These are phyloP conservation scores for Philereme vetulata DNA, from an alignment of 2,888 invertebrate species.

Conservation along the genomic window DNA sequence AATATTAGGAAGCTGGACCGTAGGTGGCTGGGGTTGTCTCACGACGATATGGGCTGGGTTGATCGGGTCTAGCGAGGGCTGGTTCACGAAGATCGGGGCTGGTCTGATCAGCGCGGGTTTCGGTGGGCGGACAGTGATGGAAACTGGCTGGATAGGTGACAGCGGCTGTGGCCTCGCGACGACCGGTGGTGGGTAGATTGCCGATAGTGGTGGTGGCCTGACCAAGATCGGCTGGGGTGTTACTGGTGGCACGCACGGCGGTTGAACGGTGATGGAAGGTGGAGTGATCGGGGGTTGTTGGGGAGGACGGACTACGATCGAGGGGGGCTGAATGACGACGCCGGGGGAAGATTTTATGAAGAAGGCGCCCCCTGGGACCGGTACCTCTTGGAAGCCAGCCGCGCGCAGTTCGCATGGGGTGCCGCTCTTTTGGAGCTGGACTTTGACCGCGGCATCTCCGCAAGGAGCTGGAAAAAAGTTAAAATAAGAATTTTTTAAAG, in stretches of 20 bases:
- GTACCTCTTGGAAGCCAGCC: slow-evolving; percentile 57
- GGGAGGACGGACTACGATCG: slow-evolving; percentile 60
- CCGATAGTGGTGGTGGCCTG: slow-evolving; percentile 45
- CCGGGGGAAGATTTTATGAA: slow-evolving; percentile 60
- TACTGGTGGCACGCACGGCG: slow-evolving; percentile 48
- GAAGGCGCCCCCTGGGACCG: slow-evolving; percentile 64
- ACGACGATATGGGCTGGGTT: slow-evolving; percentile 56
- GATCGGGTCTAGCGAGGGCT: slow-evolving; percentile 51
- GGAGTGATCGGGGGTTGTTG: slow-evolving; percentile 53
- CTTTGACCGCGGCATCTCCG: slow-evolving; percentile 57
- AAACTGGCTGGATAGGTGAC: slow-evolving; percentile 54
- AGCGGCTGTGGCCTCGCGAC: slow-evolving; percentile 53
- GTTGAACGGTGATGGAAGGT: slow-evolving; percentile 52
- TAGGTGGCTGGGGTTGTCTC: slow-evolving; percentile 48
- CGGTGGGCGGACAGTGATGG: slow-evolving; percentile 54
- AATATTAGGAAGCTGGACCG: slow-evolving; percentile 52
- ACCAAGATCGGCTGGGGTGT: slow-evolving; percentile 55
- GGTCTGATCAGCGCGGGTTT: slow-evolving; percentile 52
- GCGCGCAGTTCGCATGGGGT: slow-evolving; percentile 47
- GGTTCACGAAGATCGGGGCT: slow-evolving; percentile 53
- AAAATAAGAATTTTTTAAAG: background rate
- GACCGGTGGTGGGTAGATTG: slow-evolving; percentile 59
- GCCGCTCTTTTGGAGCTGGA: slow-evolving; percentile 33
- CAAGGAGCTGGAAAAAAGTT: slow-evolving; percentile 51
- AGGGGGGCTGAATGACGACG: slow-evolving; percentile 64